Conservation (phyloP, 2,888 invertebrate genomes). For the Allolobophora icterica region DNA sequence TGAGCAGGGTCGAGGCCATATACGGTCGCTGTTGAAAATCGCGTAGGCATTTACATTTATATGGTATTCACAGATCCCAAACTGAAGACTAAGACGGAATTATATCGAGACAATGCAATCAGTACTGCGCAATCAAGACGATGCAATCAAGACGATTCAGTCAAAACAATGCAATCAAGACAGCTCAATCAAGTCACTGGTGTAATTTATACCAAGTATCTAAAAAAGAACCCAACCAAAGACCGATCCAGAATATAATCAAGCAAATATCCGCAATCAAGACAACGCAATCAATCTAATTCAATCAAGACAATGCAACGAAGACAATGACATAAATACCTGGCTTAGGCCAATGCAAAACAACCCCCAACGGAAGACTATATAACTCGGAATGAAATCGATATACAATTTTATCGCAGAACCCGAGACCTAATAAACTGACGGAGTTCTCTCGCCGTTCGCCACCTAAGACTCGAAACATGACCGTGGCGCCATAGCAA, state of each 20-base stretch:
- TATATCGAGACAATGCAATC: not conserved
- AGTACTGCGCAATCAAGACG: not conserved
- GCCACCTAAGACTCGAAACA: not conserved
- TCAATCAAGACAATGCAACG: too few relatives aligned
- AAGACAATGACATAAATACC: not conserved
- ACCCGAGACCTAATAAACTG: not conserved
- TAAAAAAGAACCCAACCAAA: too few relatives aligned
- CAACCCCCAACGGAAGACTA: not conserved
- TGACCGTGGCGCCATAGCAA: not conserved
- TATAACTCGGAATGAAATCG: not conserved
- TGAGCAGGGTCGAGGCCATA: too few relatives aligned
- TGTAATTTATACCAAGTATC: not conserved
- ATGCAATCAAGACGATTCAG: not conserved
- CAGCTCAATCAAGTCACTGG: not conserved
- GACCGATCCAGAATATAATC: too few relatives aligned
- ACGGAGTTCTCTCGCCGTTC: not conserved
- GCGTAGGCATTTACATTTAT: too few relatives aligned
- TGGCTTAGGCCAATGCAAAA: not conserved
- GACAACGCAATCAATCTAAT: too few relatives aligned
- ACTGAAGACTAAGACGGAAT: not conserved
- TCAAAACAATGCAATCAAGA: not conserved
- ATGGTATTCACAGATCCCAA: too few relatives aligned
- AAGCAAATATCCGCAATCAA: too few relatives aligned
- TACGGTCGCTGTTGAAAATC: too few relatives aligned
- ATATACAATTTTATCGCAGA: not conserved